Percentiles rank a stretch among this genome's conserved stretches.
phyloP scores from a whole-genome alignment of 2,888 invertebrate genomes.

The Spisula subtruncata region DNA sequence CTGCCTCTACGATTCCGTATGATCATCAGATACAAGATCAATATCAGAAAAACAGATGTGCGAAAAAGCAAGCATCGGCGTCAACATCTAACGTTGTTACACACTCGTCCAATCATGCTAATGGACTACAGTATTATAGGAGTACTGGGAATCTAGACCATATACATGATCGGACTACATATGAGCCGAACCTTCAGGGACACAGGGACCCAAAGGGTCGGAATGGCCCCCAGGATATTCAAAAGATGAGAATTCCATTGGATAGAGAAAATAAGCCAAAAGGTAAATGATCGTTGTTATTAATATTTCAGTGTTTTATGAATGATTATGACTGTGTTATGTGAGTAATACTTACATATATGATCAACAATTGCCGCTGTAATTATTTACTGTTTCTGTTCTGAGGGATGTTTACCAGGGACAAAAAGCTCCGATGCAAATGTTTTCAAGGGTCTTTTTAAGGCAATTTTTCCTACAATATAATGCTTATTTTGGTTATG shows the following conservation, averaged over 20 bases:
- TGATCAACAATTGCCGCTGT: neutral
- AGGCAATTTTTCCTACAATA: too few relatives aligned
- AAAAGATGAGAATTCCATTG: slow-evolving; percentile 43
- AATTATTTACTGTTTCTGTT: neutral
- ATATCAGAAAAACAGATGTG: slow-evolving; percentile 52
- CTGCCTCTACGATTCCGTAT: neutral
- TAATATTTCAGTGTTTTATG: neutral
- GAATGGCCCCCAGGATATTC: slow-evolving; percentile 36
- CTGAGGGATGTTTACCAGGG: too few relatives aligned
- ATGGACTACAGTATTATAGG: slow-evolving; percentile 46
- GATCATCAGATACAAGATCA: slow-evolving; percentile 44
- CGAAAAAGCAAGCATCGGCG: slow-evolving; percentile 47
- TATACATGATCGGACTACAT: slow-evolving; percentile 43
- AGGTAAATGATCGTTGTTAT: slow-evolving; percentile 29
- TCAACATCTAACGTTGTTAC: slow-evolving; percentile 2
- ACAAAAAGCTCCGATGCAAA: too few relatives aligned
- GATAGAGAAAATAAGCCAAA: slow-evolving; percentile 17
- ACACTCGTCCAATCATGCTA: slow-evolving; percentile 48
- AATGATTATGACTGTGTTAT: neutral
- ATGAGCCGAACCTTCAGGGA: slow-evolving; percentile 41
- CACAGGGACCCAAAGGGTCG: slow-evolving; percentile 38
- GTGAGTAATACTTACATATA: neutral
- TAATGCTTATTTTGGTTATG: too few relatives aligned
- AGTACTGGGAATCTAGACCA: slow-evolving; percentile 27
- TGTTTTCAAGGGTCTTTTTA: too few relatives aligned